phyloP scores from a whole-genome alignment of 2,888 invertebrate genomes.

The Sminthurinus aureus region DNA sequence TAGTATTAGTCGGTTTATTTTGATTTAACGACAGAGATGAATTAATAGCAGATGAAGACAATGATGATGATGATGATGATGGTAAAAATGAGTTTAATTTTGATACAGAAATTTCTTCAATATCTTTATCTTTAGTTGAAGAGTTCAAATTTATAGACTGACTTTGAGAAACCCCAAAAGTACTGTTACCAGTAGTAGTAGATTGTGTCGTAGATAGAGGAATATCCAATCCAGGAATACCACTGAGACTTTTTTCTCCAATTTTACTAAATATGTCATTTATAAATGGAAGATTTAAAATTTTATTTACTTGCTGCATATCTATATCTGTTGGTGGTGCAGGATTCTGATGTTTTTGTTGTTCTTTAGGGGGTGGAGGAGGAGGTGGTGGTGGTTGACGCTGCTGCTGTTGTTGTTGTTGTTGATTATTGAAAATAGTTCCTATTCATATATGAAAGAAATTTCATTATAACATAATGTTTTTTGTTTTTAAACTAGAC shows the following conservation, averaged over 20 bases:
- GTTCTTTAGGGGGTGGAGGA: not conserved
- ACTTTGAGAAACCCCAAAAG: not conserved
- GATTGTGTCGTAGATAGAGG: not conserved
- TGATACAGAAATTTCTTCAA: not conserved
- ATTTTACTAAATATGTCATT: slow-evolving; percentile 27
- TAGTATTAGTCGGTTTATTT: no score
- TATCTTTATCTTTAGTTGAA: no score
- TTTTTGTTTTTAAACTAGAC: not conserved
- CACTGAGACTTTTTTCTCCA: not conserved
- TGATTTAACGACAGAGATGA: no score
- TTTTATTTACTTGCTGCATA: not conserved
- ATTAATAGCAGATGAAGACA: no score
- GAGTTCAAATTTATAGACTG: not conserved
- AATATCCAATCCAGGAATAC: slow-evolving; percentile 26
- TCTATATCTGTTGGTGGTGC: not conserved
- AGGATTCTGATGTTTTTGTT: not conserved
- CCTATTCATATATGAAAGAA: not conserved
- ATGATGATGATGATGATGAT: not conserved
- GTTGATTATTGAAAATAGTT: not conserved
- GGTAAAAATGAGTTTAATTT: not conserved
- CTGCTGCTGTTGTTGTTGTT: not conserved
- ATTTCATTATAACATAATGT: not conserved
- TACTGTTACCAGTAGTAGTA: not conserved
- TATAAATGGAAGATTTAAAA: slow-evolving; percentile 14
- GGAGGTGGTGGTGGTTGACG: not conserved